phyloP scores from a whole-genome alignment of 2,797 vertebrate genomes.

The Strix occidentalis region DNA sequence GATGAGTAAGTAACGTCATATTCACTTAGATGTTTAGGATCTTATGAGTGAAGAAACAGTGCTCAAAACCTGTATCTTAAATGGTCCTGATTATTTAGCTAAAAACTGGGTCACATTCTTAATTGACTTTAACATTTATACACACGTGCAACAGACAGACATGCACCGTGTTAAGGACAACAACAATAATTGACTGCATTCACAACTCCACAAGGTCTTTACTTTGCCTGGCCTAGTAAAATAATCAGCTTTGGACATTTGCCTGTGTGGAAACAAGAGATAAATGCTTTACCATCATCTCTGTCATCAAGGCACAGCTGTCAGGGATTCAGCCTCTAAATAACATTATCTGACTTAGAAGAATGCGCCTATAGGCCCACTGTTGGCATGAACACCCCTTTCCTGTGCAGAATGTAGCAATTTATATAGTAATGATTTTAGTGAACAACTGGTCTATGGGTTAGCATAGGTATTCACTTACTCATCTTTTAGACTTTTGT shows the following conservation, averaged over 20 bases:
- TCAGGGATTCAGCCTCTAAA: not conserved
- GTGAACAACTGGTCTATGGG: not conserved
- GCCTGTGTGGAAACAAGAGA: not conserved
- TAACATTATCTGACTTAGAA: not conserved
- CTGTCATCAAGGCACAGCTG: not conserved
- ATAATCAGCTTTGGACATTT: not conserved
- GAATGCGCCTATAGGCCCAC: not conserved
- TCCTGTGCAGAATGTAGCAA: not conserved
- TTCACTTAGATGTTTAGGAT: not conserved
- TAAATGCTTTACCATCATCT: not conserved
- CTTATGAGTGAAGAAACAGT: not conserved
- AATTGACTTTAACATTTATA: not conserved
- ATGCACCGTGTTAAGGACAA: rapidly evolving
- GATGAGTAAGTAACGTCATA: not conserved
- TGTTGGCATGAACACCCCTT: not conserved
- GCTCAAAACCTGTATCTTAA: not conserved
- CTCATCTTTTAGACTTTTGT: not conserved
- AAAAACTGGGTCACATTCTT: not conserved
- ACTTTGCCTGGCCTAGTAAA: not conserved
- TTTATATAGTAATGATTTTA: not conserved
- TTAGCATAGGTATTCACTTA: not conserved
- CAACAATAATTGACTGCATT: not conserved
- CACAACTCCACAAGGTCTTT: not conserved
- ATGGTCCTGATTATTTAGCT: not conserved
- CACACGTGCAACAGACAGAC: rapidly evolving